Evolutionary conservation across 2,113 vertebrate genomes (phyloP), one percentile per base, ranked within the genome.

Genomic region (Phyllostomus discolor): DNA sequence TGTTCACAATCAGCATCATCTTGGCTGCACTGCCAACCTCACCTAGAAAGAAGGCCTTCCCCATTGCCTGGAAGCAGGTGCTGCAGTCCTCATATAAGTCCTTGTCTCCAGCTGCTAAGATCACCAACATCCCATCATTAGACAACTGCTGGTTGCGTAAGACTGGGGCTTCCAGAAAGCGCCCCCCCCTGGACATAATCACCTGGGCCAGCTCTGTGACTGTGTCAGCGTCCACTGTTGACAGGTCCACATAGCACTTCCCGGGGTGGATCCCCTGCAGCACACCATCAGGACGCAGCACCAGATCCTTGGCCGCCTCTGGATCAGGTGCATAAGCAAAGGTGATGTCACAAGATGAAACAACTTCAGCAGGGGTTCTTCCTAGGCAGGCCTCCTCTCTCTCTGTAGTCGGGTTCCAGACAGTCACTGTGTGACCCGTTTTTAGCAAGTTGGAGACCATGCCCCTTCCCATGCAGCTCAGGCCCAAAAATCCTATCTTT

Each of bases 1-100:
- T 99, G 98, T 99, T 99, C 94, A 99, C 99, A 72, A 99, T 99
- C 95, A 99, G 99, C 99, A 99, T 99, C 99, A 99, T 99, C 97
- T 99, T 99, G 20, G 99, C 99, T 57, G 99, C 99, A 5, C 99
- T 99, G 33, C 99, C 99, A 64, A 99, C 99, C 97, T 99, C 99
- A 90, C 99, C 99, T 99, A 99, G 98, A 54, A 99, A 99, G 98
- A 99, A 99, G 7, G 99, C 99, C 98, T 99, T 99, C 66, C 99
- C 99, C 99, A 99, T 99, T 17, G 99, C 99, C 97, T 99, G 99
- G 98, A 99, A 99, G 97, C 99, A 99, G 98, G 99, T 99, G 98
- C 99, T 99, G 98, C 99, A 99, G 98, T 99, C 99, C 97, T 99
- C 99, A 20, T 99, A 99, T 7, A 99, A 99, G 3, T 98, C 99